phyloP scores from a whole-genome alignment of 2,888 invertebrate genomes.

The Poecilus cupreus region DNA sequence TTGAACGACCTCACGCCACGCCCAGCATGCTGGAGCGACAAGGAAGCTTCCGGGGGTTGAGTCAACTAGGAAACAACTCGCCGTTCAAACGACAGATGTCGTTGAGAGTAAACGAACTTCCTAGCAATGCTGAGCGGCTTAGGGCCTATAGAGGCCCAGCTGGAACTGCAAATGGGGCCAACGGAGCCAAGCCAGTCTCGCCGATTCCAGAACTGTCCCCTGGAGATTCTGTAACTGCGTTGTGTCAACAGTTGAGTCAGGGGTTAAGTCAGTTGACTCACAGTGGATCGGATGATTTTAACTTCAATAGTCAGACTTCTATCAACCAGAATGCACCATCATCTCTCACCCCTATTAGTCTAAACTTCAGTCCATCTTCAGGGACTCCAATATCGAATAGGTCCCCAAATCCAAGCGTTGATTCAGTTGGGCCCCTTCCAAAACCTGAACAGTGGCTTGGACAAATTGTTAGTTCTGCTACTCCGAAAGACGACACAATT shows the following conservation, averaged over 20 bases:
- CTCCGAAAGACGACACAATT: slow-evolving; percentile 67
- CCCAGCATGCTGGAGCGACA: slow-evolving; percentile 95
- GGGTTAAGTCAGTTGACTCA: slow-evolving; percentile 80
- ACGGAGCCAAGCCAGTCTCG: slow-evolving; percentile 76
- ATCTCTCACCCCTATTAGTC: slow-evolving; percentile 66
- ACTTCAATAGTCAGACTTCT: slow-evolving; percentile 76
- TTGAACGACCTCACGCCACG: slow-evolving; percentile 96
- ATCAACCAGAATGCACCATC: slow-evolving; percentile 74
- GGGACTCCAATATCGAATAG: slow-evolving; percentile 60
- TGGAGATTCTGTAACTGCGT: slow-evolving; percentile 81
- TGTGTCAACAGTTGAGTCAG: slow-evolving; percentile 85
- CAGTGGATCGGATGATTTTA: slow-evolving; percentile 76
- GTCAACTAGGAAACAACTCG: slow-evolving; percentile 85
- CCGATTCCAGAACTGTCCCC: slow-evolving; percentile 87
- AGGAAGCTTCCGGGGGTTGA: slow-evolving; percentile 94
- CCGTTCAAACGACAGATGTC: slow-evolving; percentile 98
- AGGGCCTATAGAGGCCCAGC: slow-evolving; percentile 70
- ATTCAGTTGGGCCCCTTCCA: slow-evolving; percentile 74
- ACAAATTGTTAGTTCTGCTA: slow-evolving; percentile 79
- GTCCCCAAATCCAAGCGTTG: slow-evolving; percentile 50
- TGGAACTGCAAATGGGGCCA: slow-evolving; percentile 61
- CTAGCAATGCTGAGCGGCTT: slow-evolving; percentile 92
- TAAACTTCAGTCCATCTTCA: slow-evolving; percentile 65
- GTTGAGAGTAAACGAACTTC: slow-evolving; percentile 94
- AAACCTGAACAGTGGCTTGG: slow-evolving; percentile 91